Percentiles rank a stretch among this genome's conserved stretches.
Conservation (phyloP, 2,888 invertebrate genomes). For the Tromatobia lineatoria region DNA sequence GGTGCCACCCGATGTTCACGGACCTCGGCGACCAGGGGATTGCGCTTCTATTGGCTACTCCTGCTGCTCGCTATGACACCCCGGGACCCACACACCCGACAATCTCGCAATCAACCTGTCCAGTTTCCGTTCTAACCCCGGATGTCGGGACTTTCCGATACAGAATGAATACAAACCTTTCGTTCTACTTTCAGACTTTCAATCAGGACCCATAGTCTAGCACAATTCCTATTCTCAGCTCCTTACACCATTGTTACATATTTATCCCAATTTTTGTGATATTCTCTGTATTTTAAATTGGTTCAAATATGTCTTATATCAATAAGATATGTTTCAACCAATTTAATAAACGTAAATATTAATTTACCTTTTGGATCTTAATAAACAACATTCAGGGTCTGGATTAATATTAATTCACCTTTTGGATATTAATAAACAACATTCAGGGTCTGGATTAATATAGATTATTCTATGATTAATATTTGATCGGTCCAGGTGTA, state of each 20-base stretch:
- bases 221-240: neutral
- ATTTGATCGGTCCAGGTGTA: too few relatives aligned
- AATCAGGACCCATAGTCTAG: constrained; percentile 1
- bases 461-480: too few relatives aligned
- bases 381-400: too few relatives aligned
- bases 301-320: too few relatives aligned
- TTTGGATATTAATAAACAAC: too few relatives aligned
- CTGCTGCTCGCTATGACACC: constrained; percentile 64
- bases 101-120: constrained; percentile 68
- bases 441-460: too few relatives aligned
- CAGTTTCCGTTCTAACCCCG: constrained; percentile 23
- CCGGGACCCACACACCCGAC: constrained; percentile 58
- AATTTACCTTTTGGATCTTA: too few relatives aligned
- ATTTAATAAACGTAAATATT: too few relatives aligned
- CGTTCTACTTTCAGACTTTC: constrained; percentile 6
- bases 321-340: too few relatives aligned
- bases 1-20: constrained; percentile 57
- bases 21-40: constrained; percentile 72
- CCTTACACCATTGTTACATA: neutral
- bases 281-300: too few relatives aligned
- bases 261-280: too few relatives aligned
- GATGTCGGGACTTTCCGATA: constrained; percentile 13
- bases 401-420: too few relatives aligned
- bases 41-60: constrained; percentile 47
- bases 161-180: constrained; percentile 15